Evolutionary conservation across 1,140 invertebrate genomes (phyloP).

Genomic region (Maniola jurtina): DNA sequence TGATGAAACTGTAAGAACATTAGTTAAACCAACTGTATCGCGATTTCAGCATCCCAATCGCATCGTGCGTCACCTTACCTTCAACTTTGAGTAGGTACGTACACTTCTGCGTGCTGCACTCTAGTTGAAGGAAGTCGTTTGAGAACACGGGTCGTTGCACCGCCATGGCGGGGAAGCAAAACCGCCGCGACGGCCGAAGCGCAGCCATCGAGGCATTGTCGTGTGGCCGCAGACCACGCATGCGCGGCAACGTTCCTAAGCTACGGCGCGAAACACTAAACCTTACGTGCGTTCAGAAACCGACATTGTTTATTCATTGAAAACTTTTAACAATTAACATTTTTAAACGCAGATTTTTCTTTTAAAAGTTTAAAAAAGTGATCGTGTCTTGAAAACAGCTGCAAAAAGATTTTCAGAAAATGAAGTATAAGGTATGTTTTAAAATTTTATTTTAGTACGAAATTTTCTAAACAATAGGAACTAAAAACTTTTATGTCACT

Average conservation of each 20-base stretch:
- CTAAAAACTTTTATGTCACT: background rate
- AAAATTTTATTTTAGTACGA: slow-evolving; percentile 13
- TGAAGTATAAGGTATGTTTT: slow-evolving; percentile 64
- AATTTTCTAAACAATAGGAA: background rate
- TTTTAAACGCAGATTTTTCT: background rate
- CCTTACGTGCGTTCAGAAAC: slow-evolving; percentile 2
- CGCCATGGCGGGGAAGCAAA: slow-evolving; percentile 63
- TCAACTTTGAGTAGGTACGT: slow-evolving; percentile 49
- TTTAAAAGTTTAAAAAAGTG: slow-evolving; percentile 30
- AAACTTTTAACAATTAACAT: slow-evolving; percentile 6
- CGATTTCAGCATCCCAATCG: slow-evolving; percentile 44
- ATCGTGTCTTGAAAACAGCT: slow-evolving; percentile 27
- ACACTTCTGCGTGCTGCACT: slow-evolving; percentile 33
- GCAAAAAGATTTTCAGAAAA: slow-evolving; percentile 30
- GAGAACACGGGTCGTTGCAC: slow-evolving; percentile 57
- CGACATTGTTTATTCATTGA: background rate
- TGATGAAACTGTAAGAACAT: slow-evolving; percentile 24
- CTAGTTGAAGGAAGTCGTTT: slow-evolving; percentile 32
- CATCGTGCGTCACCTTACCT: slow-evolving; percentile 44
- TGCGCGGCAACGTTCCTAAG: slow-evolving; percentile 51
- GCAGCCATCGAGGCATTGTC: slow-evolving; percentile 63
- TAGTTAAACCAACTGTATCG: slow-evolving; percentile 33
- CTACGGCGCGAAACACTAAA: slow-evolving; percentile 44
- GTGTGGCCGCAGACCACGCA: slow-evolving; percentile 52
- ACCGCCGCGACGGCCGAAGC: slow-evolving; percentile 45